phyloP scores from a whole-genome alignment of 2,888 invertebrate species.

The Heliconius charithonia region DNA sequence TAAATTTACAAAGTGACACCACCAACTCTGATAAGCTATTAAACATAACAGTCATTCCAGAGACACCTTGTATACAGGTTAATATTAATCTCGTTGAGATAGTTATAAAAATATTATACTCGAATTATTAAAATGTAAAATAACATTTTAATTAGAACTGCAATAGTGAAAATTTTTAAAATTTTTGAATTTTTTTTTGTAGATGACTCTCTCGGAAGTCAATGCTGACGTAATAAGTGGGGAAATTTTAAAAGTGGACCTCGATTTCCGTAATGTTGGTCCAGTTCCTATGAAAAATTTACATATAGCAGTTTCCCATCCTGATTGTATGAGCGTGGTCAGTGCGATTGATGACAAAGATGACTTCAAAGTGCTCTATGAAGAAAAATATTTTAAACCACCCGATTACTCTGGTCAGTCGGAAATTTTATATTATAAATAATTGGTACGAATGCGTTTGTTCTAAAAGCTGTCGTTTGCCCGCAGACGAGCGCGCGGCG shows the following conservation, averaged over 20 bases:
- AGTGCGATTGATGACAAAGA: constrained; percentile 53
- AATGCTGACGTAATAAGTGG: constrained; percentile 88
- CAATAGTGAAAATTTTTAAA: background rate
- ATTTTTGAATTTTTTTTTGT: constrained; percentile 36
- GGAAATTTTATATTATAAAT: background rate
- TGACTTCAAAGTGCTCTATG: constrained; percentile 62
- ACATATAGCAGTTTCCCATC: constrained; percentile 87
- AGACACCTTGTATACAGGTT: constrained; percentile 91
- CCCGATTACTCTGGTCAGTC: constrained; percentile 71
- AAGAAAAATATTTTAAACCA: constrained; percentile 79
- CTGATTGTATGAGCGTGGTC: constrained; percentile 85
- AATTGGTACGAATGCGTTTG: background rate
- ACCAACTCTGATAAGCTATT: constrained; percentile 87
- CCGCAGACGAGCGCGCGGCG: constrained; percentile 69
- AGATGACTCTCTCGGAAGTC: constrained; percentile 89
- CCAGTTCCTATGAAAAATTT: constrained; percentile 85
- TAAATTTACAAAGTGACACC: constrained; percentile 78
- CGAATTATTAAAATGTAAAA: too few species aligned
- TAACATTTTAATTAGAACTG: background rate
- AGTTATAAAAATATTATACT: too few species aligned
- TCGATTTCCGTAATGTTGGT: constrained; percentile 88
- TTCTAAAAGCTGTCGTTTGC: too few species aligned
- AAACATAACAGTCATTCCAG: constrained; percentile 89
- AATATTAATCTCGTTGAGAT: background rate
- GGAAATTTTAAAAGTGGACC: constrained; percentile 87